phyloP scores from a whole-genome alignment of 2,797 vertebrate genomes.

The Notolabrus celidotus region DNA sequence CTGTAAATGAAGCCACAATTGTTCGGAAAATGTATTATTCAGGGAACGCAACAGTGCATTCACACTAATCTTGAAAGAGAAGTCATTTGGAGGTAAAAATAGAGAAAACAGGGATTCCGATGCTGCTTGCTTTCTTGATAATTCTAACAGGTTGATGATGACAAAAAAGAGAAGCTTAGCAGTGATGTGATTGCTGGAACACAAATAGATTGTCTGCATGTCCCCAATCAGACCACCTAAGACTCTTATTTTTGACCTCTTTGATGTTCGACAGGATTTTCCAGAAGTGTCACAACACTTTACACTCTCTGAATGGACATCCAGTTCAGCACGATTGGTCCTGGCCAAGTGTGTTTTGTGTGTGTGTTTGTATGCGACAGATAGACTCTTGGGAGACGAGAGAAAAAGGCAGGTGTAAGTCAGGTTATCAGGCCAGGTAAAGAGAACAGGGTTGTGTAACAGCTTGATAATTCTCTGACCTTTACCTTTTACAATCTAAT shows the following conservation, averaged over 20 bases:
- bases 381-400: neutral
- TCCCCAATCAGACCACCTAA: slow-evolving; percentile 23
- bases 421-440: slow-evolving; percentile 76
- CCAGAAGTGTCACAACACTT: slow-evolving; percentile 28
- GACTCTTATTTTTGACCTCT: slow-evolving; percentile 23
- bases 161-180: slow-evolving; percentile 17
- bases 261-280: slow-evolving; percentile 39
- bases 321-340: slow-evolving; percentile 24
- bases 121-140: slow-evolving; percentile 16
- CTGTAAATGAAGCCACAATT: neutral
- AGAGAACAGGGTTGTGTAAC: slow-evolving; percentile 74
- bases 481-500: slow-evolving; percentile 78
- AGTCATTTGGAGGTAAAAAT: neutral
- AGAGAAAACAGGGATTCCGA: slow-evolving; percentile 13
- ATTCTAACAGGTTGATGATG: slow-evolving; percentile 7
- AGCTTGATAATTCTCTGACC: slow-evolving; percentile 80
- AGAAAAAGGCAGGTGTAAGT: slow-evolving; percentile 59
- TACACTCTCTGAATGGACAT: slow-evolving; percentile 15
- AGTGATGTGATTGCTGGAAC: slow-evolving; percentile 25
- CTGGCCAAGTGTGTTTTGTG: neutral
- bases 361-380: slow-evolving; percentile 2
- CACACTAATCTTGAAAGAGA: slow-evolving; percentile 2
- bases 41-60: slow-evolving; percentile 6
- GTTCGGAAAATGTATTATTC: slow-evolving; percentile 14
- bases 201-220: neutral